Percentiles rank a stretch among this genome's conserved stretches.
These are phyloP conservation scores for Byasa hedistus DNA, from an alignment of 2,888 invertebrate species.

Conservation along the genomic window DNA sequence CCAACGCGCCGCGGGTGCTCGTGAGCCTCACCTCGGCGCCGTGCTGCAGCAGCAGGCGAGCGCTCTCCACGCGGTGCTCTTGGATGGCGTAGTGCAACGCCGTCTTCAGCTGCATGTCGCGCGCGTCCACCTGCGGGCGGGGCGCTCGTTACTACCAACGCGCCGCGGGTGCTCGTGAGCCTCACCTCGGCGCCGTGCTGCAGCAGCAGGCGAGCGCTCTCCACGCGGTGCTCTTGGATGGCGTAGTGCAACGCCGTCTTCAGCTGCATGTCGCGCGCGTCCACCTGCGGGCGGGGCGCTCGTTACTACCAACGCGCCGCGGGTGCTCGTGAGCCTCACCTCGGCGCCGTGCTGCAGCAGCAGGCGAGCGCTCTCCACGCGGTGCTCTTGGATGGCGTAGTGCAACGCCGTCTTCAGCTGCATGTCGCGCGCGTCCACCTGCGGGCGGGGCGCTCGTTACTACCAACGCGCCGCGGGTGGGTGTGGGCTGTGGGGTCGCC, in stretches of 20 bases:
- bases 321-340: background rate
- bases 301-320: no score
- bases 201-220: conserved; percentile 90
- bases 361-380: conserved; percentile 89
- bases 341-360: conserved; percentile 87
- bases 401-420: conserved; percentile 95
- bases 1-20: no score
- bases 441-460: conserved; percentile 34
- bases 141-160: no score
- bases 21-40: conserved; percentile 75
- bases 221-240: conserved; percentile 90
- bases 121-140: conserved; percentile 85
- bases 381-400: conserved; percentile 93
- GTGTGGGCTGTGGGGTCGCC: no score
- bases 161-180: no score
- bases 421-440: conserved; percentile 92
- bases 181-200: conserved; percentile 83
- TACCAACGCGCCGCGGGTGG: no score
- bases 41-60: conserved; percentile 87
- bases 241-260: conserved; percentile 97
- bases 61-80: conserved; percentile 90
- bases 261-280: conserved; percentile 92
- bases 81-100: conserved; percentile 96
- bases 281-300: conserved; percentile 75
- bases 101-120: conserved; percentile 93